Evolutionary conservation across 1,140 invertebrate genomes (phyloP).

Genomic region (Ceratina calcarata): DNA sequence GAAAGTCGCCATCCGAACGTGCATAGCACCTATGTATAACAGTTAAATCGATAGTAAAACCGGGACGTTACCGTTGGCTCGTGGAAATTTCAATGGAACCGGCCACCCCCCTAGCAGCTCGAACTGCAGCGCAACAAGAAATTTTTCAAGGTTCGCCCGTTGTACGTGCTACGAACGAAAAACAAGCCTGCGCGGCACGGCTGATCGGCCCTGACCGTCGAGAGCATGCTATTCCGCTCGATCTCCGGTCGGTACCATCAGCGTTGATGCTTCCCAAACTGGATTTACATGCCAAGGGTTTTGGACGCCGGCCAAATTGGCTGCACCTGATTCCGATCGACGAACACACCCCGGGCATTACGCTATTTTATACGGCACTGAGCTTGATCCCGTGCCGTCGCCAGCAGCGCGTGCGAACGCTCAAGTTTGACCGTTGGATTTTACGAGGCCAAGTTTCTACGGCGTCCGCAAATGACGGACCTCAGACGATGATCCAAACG

Average conservation of each 20-base stretch:
- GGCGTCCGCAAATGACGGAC: constrained; percentile 66
- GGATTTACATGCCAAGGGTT: constrained; percentile 67
- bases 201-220: constrained; percentile 41
- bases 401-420: constrained; percentile 2
- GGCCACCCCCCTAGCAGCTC: no score
- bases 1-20: not conserved
- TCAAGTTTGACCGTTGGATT: constrained; percentile 68
- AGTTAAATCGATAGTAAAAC: constrained; percentile 9
- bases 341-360: constrained; percentile 61
- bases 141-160: constrained; percentile 42
- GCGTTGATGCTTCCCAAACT: constrained; percentile 60
- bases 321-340: constrained; percentile 75
- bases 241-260: constrained; percentile 56
- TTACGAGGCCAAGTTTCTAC: constrained; percentile 69
- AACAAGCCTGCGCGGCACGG: constrained; percentile 39
- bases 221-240: constrained; percentile 50
- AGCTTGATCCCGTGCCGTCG: constrained; percentile 39
- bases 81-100: not conserved
- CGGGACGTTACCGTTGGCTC: not conserved
- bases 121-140: not conserved
- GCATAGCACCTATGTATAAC: no score
- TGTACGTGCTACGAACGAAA: constrained; percentile 36
- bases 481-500: constrained; percentile 56
- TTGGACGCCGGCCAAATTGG: constrained; percentile 72
- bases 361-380: constrained; percentile 68